Conservation (phyloP, 2,888 invertebrate species). For the Caenorhabditis japonica region DNA sequence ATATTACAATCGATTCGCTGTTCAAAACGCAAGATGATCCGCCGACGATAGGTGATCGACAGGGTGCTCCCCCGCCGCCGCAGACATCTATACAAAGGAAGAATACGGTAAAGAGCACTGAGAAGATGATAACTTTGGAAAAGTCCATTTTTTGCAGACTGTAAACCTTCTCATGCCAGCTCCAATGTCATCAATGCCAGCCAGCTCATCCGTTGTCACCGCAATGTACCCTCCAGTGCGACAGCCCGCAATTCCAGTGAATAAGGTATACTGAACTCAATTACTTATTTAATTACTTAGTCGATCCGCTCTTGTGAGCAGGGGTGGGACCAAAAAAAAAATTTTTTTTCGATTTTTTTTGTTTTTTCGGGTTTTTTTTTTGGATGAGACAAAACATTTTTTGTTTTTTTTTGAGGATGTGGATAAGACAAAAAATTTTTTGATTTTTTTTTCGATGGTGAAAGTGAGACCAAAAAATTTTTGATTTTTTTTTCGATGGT, state of each 20-base stretch:
- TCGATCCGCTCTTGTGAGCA: no score
- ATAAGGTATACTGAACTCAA: slow-evolving; percentile 15
- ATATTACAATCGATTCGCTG: slow-evolving; percentile 61
- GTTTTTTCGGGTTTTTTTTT: no score
- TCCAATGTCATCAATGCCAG: slow-evolving; percentile 42
- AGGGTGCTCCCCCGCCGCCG: slow-evolving; percentile 19
- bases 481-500: no score
- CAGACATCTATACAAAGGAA: slow-evolving; percentile 9
- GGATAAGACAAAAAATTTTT: no score
- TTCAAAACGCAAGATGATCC: slow-evolving; percentile 59
- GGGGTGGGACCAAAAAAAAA: no score
- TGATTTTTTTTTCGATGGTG: no score
- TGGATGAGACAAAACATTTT: no score
- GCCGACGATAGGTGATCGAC: slow-evolving; percentile 27
- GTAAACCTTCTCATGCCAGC: slow-evolving; percentile 27
- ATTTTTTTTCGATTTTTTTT: no score
- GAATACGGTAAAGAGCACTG: slow-evolving; percentile 14
- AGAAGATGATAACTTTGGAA: neutral
- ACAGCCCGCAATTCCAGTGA: slow-evolving; percentile 37
- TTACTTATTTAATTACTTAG: no score
- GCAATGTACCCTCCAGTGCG: slow-evolving; percentile 74
- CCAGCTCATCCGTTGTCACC: slow-evolving; percentile 69
- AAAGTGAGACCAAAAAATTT: no score
- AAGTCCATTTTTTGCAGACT: slow-evolving; percentile 23
- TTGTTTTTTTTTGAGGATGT: no score